Evolutionary conservation across 2,888 invertebrate species (phyloP).

Genomic region (Xanthorhoe designata): DNA sequence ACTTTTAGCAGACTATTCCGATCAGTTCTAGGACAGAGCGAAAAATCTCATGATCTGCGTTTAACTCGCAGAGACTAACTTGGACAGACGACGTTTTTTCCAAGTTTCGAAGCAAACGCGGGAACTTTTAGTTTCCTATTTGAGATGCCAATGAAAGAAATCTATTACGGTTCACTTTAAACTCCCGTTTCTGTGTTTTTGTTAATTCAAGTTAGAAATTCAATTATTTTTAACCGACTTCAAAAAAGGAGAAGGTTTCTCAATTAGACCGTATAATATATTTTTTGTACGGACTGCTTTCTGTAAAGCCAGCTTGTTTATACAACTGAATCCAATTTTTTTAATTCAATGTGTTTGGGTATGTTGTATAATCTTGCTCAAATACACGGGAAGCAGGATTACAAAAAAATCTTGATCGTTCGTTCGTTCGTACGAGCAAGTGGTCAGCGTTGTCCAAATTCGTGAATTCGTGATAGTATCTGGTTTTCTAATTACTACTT

Average conservation of each 20-base stretch:
- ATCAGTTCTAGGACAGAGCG: conserved; percentile 3
- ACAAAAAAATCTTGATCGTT: not conserved
- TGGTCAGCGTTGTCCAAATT: too few relatives aligned
- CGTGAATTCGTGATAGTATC: too few relatives aligned
- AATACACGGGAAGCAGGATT: not conserved
- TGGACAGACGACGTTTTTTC: conserved; percentile 40
- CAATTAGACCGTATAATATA: too few relatives aligned
- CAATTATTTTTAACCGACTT: too few relatives aligned
- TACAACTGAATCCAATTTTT: not conserved
- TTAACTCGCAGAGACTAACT: conserved; percentile 35
- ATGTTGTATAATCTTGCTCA: not conserved
- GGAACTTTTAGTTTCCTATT: conserved; percentile 41
- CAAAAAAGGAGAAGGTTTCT: too few relatives aligned
- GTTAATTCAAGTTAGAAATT: conserved; percentile 12
- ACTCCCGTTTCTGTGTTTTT: conserved; percentile 56
- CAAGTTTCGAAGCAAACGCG: conserved; percentile 27
- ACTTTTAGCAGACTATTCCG: not conserved
- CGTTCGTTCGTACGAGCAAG: too few relatives aligned
- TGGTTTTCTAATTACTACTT: too few relatives aligned
- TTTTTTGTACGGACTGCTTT: not conserved
- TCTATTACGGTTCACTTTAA: conserved; percentile 56
- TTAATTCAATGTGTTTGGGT: not conserved
- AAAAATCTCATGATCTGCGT: conserved; percentile 36
- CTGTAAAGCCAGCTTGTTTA: not conserved
- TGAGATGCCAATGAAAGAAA: conserved; percentile 53